Conservation (phyloP, 2,888 invertebrate species). For the Listrodromus nycthemerus region DNA sequence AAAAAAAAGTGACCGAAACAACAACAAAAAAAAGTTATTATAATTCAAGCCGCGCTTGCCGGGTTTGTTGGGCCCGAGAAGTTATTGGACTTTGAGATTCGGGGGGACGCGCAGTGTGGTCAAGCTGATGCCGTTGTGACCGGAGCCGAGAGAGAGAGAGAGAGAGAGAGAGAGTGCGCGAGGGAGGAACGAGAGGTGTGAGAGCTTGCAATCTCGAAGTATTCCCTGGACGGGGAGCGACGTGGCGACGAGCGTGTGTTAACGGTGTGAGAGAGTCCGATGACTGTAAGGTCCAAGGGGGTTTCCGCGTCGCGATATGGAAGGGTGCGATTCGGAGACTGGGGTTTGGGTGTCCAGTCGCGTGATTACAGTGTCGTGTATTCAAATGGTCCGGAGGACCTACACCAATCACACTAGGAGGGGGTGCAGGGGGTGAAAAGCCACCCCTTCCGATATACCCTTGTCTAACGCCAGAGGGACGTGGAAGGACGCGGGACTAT, state of each 20-base stretch:
- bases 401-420: conserved; percentile 81
- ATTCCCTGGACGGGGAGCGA: conserved; percentile 74
- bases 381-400: conserved; percentile 84
- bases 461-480: conserved; percentile 79
- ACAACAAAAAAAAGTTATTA: conserved; percentile 12
- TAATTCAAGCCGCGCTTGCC: conserved; percentile 5
- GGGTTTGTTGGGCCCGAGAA: conserved; percentile 17
- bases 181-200: conserved; percentile 53
- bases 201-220: conserved; percentile 75
- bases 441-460: conserved; percentile 76
- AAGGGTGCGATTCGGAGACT: conserved; percentile 52
- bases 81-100: conserved; percentile 61
- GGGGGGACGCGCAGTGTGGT: conserved; percentile 36
- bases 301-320: conserved; percentile 51
- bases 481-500: conserved; percentile 61
- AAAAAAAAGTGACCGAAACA: background rate
- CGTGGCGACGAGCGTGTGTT: conserved; percentile 55
- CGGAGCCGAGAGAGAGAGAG: conserved; percentile 67
- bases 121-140: conserved; percentile 60
- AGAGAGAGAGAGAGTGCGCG: conserved; percentile 15
- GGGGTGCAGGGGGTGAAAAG: conserved; percentile 59
- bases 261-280: conserved; percentile 74
- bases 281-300: conserved; percentile 71
- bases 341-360: conserved; percentile 72
- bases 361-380: conserved; percentile 83